Evolutionary conservation across 2,888 invertebrate species (phyloP).

Genomic region (Hydroisotoma schaefferi): DNA sequence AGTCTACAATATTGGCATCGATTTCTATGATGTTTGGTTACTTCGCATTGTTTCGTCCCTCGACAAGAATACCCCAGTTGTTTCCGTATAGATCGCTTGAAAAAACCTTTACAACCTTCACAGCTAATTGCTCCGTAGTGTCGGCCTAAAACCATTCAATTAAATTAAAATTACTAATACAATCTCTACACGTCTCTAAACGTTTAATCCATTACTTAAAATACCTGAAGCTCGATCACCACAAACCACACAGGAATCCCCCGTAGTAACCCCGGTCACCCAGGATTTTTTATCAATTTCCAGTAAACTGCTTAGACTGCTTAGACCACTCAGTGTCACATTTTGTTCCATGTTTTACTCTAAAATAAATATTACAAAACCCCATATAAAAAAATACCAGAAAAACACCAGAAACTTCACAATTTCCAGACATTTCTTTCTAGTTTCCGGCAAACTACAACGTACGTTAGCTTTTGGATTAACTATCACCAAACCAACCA

Average conservation of each 20-base stretch:
- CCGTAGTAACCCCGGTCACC: conserved; percentile 52
- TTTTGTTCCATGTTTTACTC: background rate
- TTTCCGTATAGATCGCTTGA: conserved; percentile 94
- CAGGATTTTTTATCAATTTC: conserved; percentile 2
- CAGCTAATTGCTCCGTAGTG: conserved; percentile 90
- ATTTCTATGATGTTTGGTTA: conserved; percentile 97
- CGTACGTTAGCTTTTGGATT: too few species aligned
- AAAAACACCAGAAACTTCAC: too few species aligned
- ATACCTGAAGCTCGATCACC: conserved; percentile 87
- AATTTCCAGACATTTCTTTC: too few species aligned
- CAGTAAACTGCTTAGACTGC: background rate
- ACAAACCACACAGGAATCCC: conserved; percentile 87
- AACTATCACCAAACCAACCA: too few species aligned
- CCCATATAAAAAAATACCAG: background rate
- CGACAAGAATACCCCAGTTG: conserved; percentile 95
- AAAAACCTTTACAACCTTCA: conserved; percentile 97
- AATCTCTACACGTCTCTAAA: too few species aligned
- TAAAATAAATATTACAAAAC: background rate
- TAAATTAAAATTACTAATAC: background rate
- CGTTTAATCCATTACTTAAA: too few species aligned
- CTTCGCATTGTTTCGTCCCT: conserved; percentile 93
- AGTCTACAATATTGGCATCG: conserved; percentile 97
- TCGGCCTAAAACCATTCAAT: conserved; percentile 58
- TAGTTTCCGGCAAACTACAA: too few species aligned
- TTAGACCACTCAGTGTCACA: background rate